A percentile compares a stretch with the other conserved stretches of the same genome.
Evolutionary conservation across 2,888 invertebrate genomes (phyloP).

Genomic region (Melanchra persicariae): DNA sequence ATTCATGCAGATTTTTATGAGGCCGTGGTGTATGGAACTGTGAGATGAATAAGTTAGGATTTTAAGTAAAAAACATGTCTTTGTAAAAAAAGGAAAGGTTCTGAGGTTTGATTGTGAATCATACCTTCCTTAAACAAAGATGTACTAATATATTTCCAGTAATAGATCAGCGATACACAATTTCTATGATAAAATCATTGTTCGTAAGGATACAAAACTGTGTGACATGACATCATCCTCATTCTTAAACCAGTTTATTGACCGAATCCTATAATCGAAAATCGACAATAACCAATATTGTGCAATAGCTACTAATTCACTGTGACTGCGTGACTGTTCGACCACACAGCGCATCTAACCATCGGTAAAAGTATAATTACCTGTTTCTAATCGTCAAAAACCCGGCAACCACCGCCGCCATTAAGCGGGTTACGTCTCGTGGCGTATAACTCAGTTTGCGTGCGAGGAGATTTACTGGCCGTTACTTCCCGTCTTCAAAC

Average conservation of each 20-base stretch:
- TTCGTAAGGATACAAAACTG: background rate
- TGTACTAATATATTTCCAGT: too few relatives aligned
- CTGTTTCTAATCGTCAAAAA: slow-evolving; percentile 20
- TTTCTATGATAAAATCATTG: slow-evolving; percentile 12
- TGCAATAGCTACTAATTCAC: background rate
- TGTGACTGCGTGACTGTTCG: slow-evolving; percentile 5
- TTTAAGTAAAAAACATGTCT: background rate
- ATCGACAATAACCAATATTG: background rate
- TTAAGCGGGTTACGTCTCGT: too few relatives aligned
- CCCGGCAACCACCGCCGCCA: too few relatives aligned
- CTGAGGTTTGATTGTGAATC: background rate
- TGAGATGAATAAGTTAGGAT: background rate
- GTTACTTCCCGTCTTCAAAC: slow-evolving; percentile 48
- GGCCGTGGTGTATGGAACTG: background rate
- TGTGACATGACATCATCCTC: slow-evolving; percentile 43
- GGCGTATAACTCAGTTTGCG: slow-evolving; percentile 50
- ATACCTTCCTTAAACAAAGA: background rate
- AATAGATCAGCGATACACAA: background rate
- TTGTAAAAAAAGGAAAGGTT: too few relatives aligned
- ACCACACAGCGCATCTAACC: slow-evolving; percentile 1
- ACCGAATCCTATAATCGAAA: background rate
- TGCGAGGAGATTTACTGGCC: slow-evolving; percentile 52
- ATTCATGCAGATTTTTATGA: slow-evolving; percentile 42
- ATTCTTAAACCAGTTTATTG: slow-evolving; percentile 18
- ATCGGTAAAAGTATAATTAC: slow-evolving; percentile 34